Percentiles rank a stretch among this genome's conserved stretches.
Conservation (phyloP, 2,888 invertebrate genomes). For the Drosophila austrosaltans region DNA sequence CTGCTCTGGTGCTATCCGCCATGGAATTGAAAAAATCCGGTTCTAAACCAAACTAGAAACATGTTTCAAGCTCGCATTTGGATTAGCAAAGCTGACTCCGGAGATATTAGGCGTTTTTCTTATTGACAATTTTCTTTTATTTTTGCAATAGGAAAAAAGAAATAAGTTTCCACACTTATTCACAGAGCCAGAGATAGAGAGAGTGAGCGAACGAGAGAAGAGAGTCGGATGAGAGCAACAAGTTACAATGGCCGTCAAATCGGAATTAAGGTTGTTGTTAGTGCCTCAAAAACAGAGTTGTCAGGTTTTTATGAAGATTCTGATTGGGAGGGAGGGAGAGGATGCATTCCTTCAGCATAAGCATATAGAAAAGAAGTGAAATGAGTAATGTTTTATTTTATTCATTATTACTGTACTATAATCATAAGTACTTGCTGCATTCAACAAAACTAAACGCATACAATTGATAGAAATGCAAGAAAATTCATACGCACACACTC, state of each 20-base stretch:
- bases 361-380: conserved; percentile 31
- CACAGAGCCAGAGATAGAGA: conserved; percentile 51
- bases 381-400: conserved; percentile 44
- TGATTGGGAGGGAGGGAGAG: conserved; percentile 10
- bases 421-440: conserved; percentile 64
- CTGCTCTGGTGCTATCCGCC: conserved; percentile 17
- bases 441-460: conserved; percentile 52
- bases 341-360: conserved; percentile 38
- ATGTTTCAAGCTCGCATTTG: conserved; percentile 39
- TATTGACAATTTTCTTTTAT: conserved; percentile 20
- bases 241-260: conserved; percentile 71
- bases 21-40: conserved; percentile 62
- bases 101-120: conserved; percentile 21
- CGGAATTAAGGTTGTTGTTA: conserved; percentile 52
- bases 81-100: conserved; percentile 4
- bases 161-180: conserved; percentile 43
- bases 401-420: conserved; percentile 68
- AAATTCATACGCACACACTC: conserved; percentile 15
- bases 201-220: conserved; percentile 37
- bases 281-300: conserved; percentile 59
- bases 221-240: conserved; percentile 64
- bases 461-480: conserved; percentile 62
- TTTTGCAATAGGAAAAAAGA: conserved; percentile 36
- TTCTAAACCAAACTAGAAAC: conserved; percentile 64
- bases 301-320: conserved; percentile 45